Conservation (phyloP, 2,888 invertebrate genomes). For the Spatulosminthurus flaviceps region DNA sequence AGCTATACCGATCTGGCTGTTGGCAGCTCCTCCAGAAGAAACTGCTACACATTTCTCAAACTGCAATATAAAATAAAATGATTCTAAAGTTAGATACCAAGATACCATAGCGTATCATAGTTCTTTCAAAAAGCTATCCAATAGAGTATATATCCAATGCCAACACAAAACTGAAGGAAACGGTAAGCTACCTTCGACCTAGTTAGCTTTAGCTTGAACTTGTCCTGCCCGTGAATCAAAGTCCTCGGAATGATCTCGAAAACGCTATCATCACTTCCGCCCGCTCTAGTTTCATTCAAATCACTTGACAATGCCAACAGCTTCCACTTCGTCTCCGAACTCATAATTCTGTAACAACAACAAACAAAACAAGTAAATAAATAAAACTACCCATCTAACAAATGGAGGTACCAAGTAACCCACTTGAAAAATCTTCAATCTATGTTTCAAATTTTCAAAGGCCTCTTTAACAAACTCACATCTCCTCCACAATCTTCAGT, state of each 20-base stretch:
- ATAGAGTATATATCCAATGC: no score
- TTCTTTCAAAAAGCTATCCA: background rate
- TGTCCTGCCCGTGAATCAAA: slow-evolving; percentile 9
- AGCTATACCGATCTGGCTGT: slow-evolving; percentile 48
- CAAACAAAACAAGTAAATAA: no score
- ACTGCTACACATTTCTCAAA: slow-evolving; percentile 5
- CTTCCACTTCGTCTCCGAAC: slow-evolving; percentile 6
- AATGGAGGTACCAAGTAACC: no score
- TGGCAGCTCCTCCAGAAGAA: slow-evolving; percentile 39
- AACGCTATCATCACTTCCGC: slow-evolving; percentile 36
- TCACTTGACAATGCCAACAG: slow-evolving; percentile 1
- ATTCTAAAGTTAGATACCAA: no score
- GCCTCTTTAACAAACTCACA: no score
- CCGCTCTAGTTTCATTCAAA: slow-evolving; percentile 35
- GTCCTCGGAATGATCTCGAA: slow-evolving; percentile 48
- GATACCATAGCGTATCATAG: no score
- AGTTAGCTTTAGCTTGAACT: background rate
- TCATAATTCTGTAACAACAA: background rate
- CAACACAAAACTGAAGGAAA: no score
- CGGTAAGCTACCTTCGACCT: background rate
- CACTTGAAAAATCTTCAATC: no score
- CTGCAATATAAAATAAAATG: no score
- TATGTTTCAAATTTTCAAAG: no score
- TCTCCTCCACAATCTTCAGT: no score
- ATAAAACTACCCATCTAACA: no score